phyloP scores from a whole-genome alignment of 2,888 invertebrate species.

The Colletes collaris region DNA sequence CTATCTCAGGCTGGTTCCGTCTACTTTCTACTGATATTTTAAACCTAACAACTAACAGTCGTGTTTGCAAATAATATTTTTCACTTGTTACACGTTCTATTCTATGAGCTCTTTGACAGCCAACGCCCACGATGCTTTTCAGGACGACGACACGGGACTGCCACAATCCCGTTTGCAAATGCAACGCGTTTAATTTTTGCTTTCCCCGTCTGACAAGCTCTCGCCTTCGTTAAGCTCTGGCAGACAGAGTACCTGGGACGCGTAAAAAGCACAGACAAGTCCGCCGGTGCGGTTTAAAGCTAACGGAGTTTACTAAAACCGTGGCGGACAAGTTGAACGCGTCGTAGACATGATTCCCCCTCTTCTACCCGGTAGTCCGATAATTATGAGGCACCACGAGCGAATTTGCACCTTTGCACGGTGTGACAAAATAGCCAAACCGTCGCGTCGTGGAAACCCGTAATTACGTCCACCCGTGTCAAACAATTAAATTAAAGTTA shows the following conservation, averaged over 20 bases:
- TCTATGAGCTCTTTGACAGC: neutral
- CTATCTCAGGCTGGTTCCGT: too few relatives aligned
- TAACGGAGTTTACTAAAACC: conserved; percentile 23
- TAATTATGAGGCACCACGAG: conserved; percentile 34
- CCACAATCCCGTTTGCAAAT: conserved; percentile 6
- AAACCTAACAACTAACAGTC: too few relatives aligned
- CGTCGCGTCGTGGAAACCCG: too few relatives aligned
- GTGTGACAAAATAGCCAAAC: too few relatives aligned
- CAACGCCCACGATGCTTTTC: neutral
- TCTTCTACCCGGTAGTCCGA: conserved; percentile 12
- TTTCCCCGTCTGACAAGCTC: neutral
- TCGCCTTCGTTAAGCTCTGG: conserved; percentile 10
- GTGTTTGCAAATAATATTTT: neutral
- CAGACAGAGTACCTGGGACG: neutral
- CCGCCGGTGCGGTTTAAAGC: conserved; percentile 6
- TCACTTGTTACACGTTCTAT: neutral
- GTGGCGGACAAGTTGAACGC: conserved; percentile 22
- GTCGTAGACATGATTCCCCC: neutral
- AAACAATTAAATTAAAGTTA: too few relatives aligned
- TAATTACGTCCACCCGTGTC: too few relatives aligned
- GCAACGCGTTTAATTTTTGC: conserved; percentile 13
- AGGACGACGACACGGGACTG: neutral
- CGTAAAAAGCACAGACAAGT: conserved; percentile 19
- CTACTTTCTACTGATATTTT: too few relatives aligned
- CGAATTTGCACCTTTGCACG: conserved; percentile 50